Percentiles rank a stretch among this genome's conserved stretches.
These are phyloP conservation scores for Periphyllus acericola DNA, from an alignment of 2,888 invertebrate species.

Conservation along the genomic window DNA sequence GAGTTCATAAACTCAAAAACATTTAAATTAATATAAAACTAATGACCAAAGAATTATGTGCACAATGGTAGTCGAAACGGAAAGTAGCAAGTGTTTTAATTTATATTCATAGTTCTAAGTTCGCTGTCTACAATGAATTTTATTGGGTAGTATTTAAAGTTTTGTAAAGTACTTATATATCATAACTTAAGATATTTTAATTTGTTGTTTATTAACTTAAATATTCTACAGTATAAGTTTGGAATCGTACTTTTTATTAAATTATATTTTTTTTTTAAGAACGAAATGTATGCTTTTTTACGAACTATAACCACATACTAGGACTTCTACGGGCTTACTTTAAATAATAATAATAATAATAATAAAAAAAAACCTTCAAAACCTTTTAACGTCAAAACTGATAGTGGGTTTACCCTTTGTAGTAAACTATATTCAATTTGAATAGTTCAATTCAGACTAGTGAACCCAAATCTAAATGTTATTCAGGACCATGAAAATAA, in stretches of 20 bases:
- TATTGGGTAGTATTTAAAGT: no score
- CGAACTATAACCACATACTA: no score
- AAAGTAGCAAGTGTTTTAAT: neutral
- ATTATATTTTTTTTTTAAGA: no score
- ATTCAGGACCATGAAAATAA: neutral
- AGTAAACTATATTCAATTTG: neutral
- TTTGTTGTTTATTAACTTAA: neutral
- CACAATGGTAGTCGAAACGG: neutral
- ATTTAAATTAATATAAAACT: neutral
- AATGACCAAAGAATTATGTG: neutral
- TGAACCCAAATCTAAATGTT: neutral
- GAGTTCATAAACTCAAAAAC: neutral
- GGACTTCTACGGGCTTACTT: no score
- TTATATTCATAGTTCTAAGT: neutral
- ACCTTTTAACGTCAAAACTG: no score
- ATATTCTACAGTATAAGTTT: neutral
- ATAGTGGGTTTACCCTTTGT: neutral
- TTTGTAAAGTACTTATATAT: no score
- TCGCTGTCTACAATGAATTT: neutral
- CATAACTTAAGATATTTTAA: neutral
- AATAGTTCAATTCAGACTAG: neutral
- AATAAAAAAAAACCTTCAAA: no score
- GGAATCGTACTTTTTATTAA: no score
- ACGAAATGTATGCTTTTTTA: no score
- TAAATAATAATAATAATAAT: no score